Evolutionary conservation across 1,140 invertebrate species (phyloP).

Genomic region (Ceratoteleas bidentatus): DNA sequence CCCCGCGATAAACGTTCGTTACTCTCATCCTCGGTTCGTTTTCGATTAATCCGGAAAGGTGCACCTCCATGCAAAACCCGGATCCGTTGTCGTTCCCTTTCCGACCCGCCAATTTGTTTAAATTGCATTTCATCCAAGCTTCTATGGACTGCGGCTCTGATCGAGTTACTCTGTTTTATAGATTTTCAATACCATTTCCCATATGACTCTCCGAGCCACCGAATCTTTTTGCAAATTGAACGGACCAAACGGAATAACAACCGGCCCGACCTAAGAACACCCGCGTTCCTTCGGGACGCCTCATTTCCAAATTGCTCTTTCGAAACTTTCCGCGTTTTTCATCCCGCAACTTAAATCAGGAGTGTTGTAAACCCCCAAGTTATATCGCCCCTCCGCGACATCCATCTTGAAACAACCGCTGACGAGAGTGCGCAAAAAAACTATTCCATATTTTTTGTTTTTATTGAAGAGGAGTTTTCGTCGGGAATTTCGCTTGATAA

Average conservation of each 20-base stretch:
- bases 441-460: slow-evolving; percentile 20
- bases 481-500: slow-evolving; percentile 16
- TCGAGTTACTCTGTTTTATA: slow-evolving; percentile 70
- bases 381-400: slow-evolving; percentile 44
- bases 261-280: slow-evolving; percentile 16
- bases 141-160: slow-evolving; percentile 66
- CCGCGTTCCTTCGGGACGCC: slow-evolving; percentile 12
- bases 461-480: neutral
- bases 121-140: slow-evolving; percentile 73
- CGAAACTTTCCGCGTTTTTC: slow-evolving; percentile 35
- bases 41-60: slow-evolving; percentile 76
- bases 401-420: neutral
- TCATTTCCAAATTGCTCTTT: slow-evolving; percentile 53
- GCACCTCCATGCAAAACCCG: slow-evolving; percentile 49
- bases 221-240: slow-evolving; percentile 48
- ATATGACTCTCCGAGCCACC: slow-evolving; percentile 17
- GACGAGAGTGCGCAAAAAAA: slow-evolving; percentile 5
- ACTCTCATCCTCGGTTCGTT: slow-evolving; percentile 72
- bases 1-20: slow-evolving; percentile 74
- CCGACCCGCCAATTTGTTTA: slow-evolving; percentile 73
- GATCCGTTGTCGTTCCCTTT: slow-evolving; percentile 48
- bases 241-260: slow-evolving; percentile 29
- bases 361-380: slow-evolving; percentile 43
- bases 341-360: slow-evolving; percentile 31
- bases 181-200: slow-evolving; percentile 66